Conservation (phyloP, 2,113 vertebrate genomes). For the Paradoxurus hermaphroditus region DNA sequence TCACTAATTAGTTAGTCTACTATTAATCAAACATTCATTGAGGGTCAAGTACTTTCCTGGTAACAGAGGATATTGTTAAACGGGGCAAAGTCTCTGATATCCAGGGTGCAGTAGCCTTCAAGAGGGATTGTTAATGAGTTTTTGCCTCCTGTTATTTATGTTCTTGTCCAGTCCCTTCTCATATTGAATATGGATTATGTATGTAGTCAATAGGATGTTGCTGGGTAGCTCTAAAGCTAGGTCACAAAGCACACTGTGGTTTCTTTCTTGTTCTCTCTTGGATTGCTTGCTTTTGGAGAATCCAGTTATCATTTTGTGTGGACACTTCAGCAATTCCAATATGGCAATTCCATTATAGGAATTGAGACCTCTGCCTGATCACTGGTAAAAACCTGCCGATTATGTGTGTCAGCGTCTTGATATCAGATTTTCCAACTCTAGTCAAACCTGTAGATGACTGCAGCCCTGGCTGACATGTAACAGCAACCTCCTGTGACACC, state of each 20-base stretch:
- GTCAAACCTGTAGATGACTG: neutral
- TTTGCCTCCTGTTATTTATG: neutral
- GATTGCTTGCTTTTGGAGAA: neutral
- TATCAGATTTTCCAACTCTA: neutral
- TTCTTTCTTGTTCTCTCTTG: neutral
- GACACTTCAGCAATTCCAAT: no score
- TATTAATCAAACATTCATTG: neutral
- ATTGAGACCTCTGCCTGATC: neutral
- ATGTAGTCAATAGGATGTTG: no score
- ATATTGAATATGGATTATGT: neutral
- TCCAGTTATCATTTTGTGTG: neutral
- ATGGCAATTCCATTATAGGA: neutral
- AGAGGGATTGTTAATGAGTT: neutral
- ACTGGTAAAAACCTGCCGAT: neutral
- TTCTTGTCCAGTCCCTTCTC: neutral
- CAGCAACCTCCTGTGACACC: neutral
- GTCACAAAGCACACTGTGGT: neutral
- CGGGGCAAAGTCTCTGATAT: neutral
- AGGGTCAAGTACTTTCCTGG: neutral
- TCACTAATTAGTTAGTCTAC: neutral
- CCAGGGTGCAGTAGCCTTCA: neutral
- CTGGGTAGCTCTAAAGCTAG: neutral
- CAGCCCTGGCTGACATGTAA: neutral
- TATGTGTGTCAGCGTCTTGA: neutral
- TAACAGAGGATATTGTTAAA: neutral